These are phyloP conservation scores for Philopedon plagiatum DNA, from an alignment of 2,888 invertebrate genomes.

Conservation along the genomic window DNA sequence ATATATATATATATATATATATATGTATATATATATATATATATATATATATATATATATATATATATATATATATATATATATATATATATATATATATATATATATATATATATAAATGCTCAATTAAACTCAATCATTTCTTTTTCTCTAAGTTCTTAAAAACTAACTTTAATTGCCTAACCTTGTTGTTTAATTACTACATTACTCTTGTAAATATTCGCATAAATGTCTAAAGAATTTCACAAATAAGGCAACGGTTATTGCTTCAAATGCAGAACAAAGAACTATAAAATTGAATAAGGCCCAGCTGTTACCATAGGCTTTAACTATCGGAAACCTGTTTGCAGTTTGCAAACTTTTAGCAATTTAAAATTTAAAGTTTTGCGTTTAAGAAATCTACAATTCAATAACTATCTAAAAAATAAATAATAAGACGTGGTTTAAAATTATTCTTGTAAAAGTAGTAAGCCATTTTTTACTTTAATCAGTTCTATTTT, in stretches of 20 bases:
- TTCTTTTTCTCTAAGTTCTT: too few relatives aligned
- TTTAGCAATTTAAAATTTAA: slow-evolving; percentile 47
- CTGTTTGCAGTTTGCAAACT: slow-evolving; percentile 47
- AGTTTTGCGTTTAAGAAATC: slow-evolving; percentile 40
- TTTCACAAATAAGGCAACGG: slow-evolving; percentile 34
- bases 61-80: slow-evolving; percentile 11
- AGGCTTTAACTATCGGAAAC: slow-evolving; percentile 54
- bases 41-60: slow-evolving; percentile 6
- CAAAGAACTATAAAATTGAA: slow-evolving; percentile 57
- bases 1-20: slow-evolving; percentile 13
- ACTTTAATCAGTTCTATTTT: neutral
- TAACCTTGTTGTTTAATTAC: too few relatives aligned
- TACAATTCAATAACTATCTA: slow-evolving; percentile 42
- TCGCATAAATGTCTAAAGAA: slow-evolving; percentile 11
- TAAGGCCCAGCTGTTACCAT: slow-evolving; percentile 58
- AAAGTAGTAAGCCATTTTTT: neutral
- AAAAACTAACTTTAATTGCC: too few relatives aligned
- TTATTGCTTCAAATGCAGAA: slow-evolving; percentile 48
- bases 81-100: slow-evolving; percentile 13
- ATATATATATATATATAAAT: slow-evolving; percentile 8
- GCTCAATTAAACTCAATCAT: too few relatives aligned
- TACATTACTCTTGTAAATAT: neutral
- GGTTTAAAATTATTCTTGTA: neutral
- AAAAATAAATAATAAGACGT: slow-evolving; percentile 13
- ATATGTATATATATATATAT: slow-evolving; percentile 11